Percentiles rank a stretch among this genome's conserved stretches.
Conservation (phyloP, 2,797 vertebrate genomes). For the Pterois miles region DNA sequence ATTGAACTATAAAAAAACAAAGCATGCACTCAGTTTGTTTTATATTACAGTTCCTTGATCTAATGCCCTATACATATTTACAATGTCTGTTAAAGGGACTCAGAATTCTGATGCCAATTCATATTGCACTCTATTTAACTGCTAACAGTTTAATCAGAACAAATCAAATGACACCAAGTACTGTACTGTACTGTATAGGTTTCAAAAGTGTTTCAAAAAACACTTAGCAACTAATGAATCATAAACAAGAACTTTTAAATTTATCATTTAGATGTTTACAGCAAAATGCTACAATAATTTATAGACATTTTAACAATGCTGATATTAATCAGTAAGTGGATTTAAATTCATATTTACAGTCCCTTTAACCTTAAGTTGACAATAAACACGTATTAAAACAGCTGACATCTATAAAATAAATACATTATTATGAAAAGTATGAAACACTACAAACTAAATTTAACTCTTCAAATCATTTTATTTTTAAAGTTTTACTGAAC, state of each 20-base stretch:
- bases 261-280: constrained; percentile 93
- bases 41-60: constrained; percentile 83
- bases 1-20: constrained; percentile 87
- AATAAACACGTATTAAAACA: constrained; percentile 96
- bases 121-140: constrained; percentile 95
- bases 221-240: constrained; percentile 64
- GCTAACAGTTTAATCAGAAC: constrained; percentile 91
- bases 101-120: constrained; percentile 93
- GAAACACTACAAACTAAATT: constrained; percentile 92
- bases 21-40: constrained; percentile 96
- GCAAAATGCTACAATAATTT: constrained; percentile 89
- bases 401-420: constrained; percentile 90
- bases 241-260: constrained; percentile 88
- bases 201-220: constrained; percentile 74
- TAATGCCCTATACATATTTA: constrained; percentile 91
- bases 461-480: constrained; percentile 91
- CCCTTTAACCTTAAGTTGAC: constrained; percentile 99
- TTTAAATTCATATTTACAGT: constrained; percentile 99
- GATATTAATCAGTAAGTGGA: constrained; percentile 90
- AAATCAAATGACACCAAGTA: constrained; percentile 87
- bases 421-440: constrained; percentile 95
- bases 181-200: constrained; percentile 60
- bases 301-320: constrained; percentile 92
- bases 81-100: constrained; percentile 99
- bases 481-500: constrained; percentile 96